phyloP scores from a whole-genome alignment of 2,888 invertebrate genomes.

The Trichacis sp. region DNA sequence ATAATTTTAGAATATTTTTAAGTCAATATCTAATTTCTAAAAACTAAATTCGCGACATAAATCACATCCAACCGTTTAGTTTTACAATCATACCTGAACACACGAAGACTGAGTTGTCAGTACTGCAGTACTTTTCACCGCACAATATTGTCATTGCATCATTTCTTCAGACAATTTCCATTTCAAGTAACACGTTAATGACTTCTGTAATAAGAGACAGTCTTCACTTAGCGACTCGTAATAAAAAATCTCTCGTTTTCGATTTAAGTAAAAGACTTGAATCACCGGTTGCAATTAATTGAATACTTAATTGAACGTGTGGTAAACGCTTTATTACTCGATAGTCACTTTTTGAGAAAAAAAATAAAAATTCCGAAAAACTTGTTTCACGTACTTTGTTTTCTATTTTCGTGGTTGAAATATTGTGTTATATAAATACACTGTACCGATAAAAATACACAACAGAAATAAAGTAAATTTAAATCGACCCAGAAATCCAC shows the following conservation, averaged over 20 bases:
- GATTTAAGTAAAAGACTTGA: constrained; percentile 13
- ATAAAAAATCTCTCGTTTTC: constrained; percentile 12
- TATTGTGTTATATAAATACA: too few relatives aligned
- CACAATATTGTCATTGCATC: constrained; percentile 19
- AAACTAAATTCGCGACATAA: too few relatives aligned
- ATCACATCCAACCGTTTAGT: neutral
- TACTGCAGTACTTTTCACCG: constrained; percentile 9
- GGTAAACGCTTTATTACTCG: too few relatives aligned
- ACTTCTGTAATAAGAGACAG: constrained; percentile 30
- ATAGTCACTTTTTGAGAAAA: neutral
- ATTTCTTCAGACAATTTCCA: constrained; percentile 28
- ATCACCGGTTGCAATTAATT: constrained; percentile 2
- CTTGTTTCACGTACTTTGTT: too few relatives aligned
- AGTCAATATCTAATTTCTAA: too few relatives aligned
- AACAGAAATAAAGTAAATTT: too few relatives aligned
- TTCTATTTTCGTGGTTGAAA: too few relatives aligned
- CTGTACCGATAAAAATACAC: too few relatives aligned
- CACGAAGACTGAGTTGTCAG: constrained; percentile 11
- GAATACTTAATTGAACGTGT: constrained; percentile 15
- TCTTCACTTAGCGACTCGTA: constrained; percentile 3
- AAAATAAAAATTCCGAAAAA: too few relatives aligned
- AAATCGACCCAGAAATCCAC: too few relatives aligned
- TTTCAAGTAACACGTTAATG: constrained; percentile 29
- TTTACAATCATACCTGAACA: constrained; percentile 1
- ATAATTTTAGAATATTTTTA: too few relatives aligned